phyloP scores from a whole-genome alignment of 2,797 vertebrate species.

The Gambusia yucatana region DNA sequence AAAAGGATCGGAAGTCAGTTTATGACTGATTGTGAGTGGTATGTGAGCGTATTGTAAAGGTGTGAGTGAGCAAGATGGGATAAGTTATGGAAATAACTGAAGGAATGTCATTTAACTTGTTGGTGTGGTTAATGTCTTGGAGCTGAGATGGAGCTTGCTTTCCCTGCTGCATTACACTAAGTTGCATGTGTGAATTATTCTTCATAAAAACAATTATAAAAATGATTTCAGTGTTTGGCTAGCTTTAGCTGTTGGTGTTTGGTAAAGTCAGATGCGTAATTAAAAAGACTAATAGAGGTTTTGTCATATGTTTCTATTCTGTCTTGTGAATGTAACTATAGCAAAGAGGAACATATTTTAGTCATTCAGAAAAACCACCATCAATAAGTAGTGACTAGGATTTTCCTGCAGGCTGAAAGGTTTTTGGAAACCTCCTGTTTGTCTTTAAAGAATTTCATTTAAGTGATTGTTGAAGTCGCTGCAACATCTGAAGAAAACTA shows the following conservation, averaged over 20 bases:
- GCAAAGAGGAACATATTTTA: too few relatives aligned
- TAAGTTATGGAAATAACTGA: neutral
- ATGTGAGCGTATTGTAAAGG: neutral
- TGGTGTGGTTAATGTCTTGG: neutral
- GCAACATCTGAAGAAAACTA: neutral
- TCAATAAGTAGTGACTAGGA: neutral
- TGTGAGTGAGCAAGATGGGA: neutral
- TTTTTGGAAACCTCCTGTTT: neutral
- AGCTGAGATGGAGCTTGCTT: neutral
- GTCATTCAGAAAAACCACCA: neutral
- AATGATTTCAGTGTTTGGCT: neutral
- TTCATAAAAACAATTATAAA: neutral
- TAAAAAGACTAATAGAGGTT: neutral
- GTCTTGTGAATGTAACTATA: neutral
- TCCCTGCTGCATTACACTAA: neutral
- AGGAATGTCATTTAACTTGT: slow-evolving; percentile 1
- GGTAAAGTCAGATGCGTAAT: neutral
- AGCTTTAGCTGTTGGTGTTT: neutral
- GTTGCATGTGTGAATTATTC: neutral
- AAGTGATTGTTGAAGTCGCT: neutral
- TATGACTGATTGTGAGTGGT: slow-evolving; percentile 10
- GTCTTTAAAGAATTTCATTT: neutral
- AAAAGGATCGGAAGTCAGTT: slow-evolving; percentile 14
- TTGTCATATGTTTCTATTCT: neutral
- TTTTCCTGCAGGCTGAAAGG: too few relatives aligned